A percentile compares a stretch with the other conserved stretches of the same genome.
phyloP scores from a whole-genome alignment of 2,113 vertebrate species.

The Sapajus apella region DNA sequence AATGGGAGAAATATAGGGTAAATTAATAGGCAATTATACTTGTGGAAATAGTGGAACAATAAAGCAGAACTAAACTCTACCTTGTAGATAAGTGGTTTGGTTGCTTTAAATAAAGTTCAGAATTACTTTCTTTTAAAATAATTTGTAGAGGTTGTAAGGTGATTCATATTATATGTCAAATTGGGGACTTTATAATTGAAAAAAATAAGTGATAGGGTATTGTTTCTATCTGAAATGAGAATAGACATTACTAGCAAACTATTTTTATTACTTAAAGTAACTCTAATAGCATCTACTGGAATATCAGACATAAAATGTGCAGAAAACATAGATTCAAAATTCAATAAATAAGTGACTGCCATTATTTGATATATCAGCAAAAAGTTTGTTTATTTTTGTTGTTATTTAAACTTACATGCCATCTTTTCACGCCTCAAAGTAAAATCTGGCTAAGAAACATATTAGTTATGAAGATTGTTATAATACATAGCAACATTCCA shows the following conservation, averaged over 20 bases:
- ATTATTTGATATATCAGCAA: neutral
- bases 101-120: constrained; percentile 7
- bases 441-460: neutral
- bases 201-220: neutral
- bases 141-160: neutral
- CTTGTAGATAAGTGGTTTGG: neutral
- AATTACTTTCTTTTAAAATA: neutral
- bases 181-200: neutral
- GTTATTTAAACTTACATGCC: neutral
- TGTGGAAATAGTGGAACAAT: neutral
- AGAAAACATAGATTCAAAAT: neutral
- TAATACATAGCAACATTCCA: neutral
- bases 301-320: neutral
- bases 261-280: neutral
- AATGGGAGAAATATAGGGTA: neutral
- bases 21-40: neutral
- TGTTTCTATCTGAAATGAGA: neutral
- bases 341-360: neutral
- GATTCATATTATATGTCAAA: neutral
- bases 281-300: neutral
- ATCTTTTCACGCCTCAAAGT: neutral
- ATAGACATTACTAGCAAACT: neutral
- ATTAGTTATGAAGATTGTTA: neutral
- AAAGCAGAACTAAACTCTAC: neutral
- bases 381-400: neutral